Conservation (phyloP, 2,113 vertebrate genomes). For the Caranx melampygus region DNA sequence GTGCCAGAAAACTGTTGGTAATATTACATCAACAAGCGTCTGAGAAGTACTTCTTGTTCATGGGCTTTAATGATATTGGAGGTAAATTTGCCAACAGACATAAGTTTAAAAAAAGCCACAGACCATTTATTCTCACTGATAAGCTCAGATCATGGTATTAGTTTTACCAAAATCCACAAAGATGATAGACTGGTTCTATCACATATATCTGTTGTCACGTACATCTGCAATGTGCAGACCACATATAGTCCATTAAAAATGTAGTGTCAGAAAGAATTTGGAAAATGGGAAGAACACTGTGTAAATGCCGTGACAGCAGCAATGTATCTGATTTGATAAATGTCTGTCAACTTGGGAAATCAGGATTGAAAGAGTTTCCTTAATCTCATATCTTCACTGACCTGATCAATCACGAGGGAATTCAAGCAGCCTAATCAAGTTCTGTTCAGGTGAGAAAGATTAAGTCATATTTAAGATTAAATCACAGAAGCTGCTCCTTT, state of each 20-base stretch:
- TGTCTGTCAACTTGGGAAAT: not conserved
- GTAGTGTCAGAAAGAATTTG: no score
- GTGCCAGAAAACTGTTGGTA: no score
- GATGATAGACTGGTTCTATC: not conserved
- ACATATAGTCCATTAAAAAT: not conserved
- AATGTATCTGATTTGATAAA: not conserved
- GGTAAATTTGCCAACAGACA: not conserved
- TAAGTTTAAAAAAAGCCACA: not conserved
- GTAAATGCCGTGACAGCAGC: not conserved
- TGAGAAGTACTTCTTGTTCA: not conserved
- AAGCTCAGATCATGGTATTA: not conserved
- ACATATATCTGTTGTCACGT: not conserved
- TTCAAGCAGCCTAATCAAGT: not conserved
- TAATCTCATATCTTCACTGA: not conserved
- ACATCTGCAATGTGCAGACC: not conserved
- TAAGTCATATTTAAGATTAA: not conserved
- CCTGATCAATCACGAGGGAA: not conserved
- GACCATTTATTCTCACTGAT: not conserved
- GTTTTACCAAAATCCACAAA: not conserved
- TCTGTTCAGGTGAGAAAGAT: not conserved
- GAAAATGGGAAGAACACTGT: not conserved
- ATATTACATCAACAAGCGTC: no score
- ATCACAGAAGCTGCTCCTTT: not conserved
- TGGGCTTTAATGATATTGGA: not conserved
- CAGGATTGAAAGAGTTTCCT: not conserved